Evolutionary conservation across 2,888 invertebrate genomes (phyloP).

Genomic region (Habrosyne pyritoides): DNA sequence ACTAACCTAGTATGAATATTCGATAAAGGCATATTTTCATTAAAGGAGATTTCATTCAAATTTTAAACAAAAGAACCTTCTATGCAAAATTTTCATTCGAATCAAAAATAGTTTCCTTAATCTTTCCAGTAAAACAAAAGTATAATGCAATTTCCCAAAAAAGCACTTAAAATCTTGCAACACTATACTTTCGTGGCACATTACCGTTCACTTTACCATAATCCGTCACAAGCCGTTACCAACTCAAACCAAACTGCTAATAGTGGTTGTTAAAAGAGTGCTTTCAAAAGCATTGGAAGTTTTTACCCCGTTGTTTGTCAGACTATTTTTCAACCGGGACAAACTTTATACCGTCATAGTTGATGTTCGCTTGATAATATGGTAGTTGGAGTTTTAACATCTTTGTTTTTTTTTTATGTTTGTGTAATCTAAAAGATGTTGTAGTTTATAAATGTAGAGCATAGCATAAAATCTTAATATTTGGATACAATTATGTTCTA

Average conservation of each 20-base stretch:
- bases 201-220: constrained; percentile 34
- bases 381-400: neutral
- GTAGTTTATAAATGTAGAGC: no score
- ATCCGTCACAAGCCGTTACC: constrained; percentile 44
- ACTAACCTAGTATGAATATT: no score
- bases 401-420: neutral
- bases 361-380: constrained; percentile 1
- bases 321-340: constrained; percentile 12
- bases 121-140: neutral
- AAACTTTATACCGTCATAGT: constrained; percentile 7
- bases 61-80: no score
- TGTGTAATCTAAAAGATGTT: no score
- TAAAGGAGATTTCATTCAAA: no score
- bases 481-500: no score
- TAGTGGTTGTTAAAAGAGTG: constrained; percentile 23
- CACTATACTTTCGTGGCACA: constrained; percentile 13
- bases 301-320: constrained; percentile 18
- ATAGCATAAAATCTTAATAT: no score
- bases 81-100: no score
- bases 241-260: constrained; percentile 22
- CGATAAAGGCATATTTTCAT: no score
- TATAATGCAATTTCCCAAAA: constrained; percentile 13
- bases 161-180: constrained; percentile 16
- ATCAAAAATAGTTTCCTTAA: no score
- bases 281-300: constrained; percentile 23